phyloP scores from a whole-genome alignment of 2,797 vertebrate species.

The Prunella strophiata region DNA sequence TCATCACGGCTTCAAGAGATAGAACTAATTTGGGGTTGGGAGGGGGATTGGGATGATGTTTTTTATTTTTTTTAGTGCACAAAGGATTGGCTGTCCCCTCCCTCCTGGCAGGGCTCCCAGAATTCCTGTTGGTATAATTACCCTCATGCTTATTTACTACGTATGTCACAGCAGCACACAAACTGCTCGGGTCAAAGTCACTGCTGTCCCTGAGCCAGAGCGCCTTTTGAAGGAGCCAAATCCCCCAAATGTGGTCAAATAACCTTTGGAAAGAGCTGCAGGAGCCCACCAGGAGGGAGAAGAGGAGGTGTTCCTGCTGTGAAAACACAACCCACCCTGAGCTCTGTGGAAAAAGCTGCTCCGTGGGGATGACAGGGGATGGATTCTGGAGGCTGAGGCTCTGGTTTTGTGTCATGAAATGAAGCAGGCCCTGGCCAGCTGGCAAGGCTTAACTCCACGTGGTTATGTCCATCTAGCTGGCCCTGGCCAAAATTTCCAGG shows the following conservation, averaged over 20 bases:
- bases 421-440: background rate
- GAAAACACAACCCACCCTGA: background rate
- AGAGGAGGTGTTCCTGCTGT: background rate
- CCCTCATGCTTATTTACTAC: conserved; percentile 53
- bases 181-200: background rate
- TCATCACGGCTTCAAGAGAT: background rate
- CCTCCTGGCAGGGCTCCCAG: conserved; percentile 51
- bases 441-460: rapidly evolving
- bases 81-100: conserved; percentile 20
- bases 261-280: background rate
- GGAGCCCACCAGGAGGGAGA: background rate
- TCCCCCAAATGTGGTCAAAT: background rate
- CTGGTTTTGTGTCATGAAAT: background rate
- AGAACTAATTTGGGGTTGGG: conserved; percentile 20
- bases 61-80: background rate
- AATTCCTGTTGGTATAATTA: conserved; percentile 58
- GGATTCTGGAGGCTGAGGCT: background rate
- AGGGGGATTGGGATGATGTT: background rate
- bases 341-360: background rate
- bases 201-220: background rate
- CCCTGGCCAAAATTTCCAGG: background rate
- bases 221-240: background rate
- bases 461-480: background rate
- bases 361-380: background rate
- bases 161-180: conserved; percentile 1